These are phyloP conservation scores for Dendroctonus ponderosae DNA, from an alignment of 1,140 invertebrate species.

Conservation along the genomic window DNA sequence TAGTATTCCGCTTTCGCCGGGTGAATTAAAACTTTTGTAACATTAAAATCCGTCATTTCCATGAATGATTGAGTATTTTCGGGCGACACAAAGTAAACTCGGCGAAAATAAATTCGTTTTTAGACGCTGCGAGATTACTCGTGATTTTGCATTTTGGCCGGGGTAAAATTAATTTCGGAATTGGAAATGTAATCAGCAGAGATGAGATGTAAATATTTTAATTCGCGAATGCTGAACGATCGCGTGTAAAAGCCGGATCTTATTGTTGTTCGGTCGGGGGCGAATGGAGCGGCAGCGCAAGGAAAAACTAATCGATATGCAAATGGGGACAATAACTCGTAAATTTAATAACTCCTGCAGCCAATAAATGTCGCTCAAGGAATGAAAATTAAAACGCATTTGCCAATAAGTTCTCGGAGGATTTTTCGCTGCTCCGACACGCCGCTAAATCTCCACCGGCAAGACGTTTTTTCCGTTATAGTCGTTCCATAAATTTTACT, in stretches of 20 bases:
- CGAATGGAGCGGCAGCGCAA: slow-evolving; percentile 1
- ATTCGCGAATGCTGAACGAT: slow-evolving; percentile 37
- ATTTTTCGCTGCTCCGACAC: slow-evolving; percentile 15
- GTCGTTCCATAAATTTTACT: slow-evolving; percentile 28
- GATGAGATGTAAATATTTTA: slow-evolving; percentile 48
- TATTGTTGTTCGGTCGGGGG: slow-evolving; percentile 6
- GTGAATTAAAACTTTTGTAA: slow-evolving; percentile 49
- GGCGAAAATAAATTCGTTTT: slow-evolving; percentile 49
- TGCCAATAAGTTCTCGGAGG: slow-evolving; percentile 26
- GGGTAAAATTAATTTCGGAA: slow-evolving; percentile 48
- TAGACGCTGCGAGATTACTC: slow-evolving; percentile 42
- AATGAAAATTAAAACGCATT: slow-evolving; percentile 35
- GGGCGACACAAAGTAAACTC: slow-evolving; percentile 45
- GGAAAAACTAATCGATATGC: slow-evolving; percentile 37
- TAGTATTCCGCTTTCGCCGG: slow-evolving; percentile 18
- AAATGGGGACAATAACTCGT: slow-evolving; percentile 36
- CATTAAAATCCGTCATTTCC: slow-evolving; percentile 51
- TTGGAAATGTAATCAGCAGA: slow-evolving; percentile 48
- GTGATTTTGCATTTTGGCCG: slow-evolving; percentile 46
- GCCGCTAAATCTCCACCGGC: slow-evolving; percentile 22
- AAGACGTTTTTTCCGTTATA: slow-evolving; percentile 24
- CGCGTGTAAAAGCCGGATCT: slow-evolving; percentile 8
- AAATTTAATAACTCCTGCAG: slow-evolving; percentile 36
- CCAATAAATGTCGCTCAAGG: slow-evolving; percentile 35
- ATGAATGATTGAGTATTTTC: slow-evolving; percentile 51